Evolutionary conservation across 2,888 invertebrate genomes (phyloP), one percentile per base, ranked within the genome.

Genomic region (Pseudanteris insignis): DNA sequence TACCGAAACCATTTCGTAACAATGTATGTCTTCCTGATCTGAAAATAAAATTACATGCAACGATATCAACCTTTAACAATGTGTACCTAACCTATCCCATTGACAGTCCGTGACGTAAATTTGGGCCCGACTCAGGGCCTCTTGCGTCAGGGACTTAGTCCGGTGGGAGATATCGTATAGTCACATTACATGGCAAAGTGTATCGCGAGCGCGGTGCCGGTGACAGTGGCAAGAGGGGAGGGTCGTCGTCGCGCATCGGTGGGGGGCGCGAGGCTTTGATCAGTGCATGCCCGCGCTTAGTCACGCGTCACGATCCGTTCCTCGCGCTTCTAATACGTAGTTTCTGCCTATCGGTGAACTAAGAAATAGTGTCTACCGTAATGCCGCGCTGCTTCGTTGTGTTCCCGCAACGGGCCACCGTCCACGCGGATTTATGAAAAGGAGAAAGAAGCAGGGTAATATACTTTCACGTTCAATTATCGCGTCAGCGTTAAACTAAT

Each of bases 331-430:
- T 61, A 46, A 59, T 61, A 64, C 78, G 78, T 77, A 78, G 78
- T 78, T 78, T 78, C 76, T 77, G 77, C 74, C 73, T 76, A 74
- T 74, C 76, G 71, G 69, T 74, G 53, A 34, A 60, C 44, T 48
- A 26, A n/a, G n/a, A 5, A 26, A 26, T 25, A 10, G 41, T 36
- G 51, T 13, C 14, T 14, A 1, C 21, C 48, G 30, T 32, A 18
- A 8, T 34, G 32, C 41, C 41, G 47, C 36, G 41, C 41, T 36
- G 14, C 41, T 36, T 28, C 37, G 36, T 50, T 41, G 46, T 41
- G 44, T 33, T 53, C 46, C 55, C 53, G 55, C 64, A 44, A 51
- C 46, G 47, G 40, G 37, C 43, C 44, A 33, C 25, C 32, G 46
- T 50, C 55, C 50, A 24, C 40, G 33, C 34, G 57, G 57, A 53